Percentiles rank a stretch among this genome's conserved stretches.
These are phyloP conservation scores for Diloba caeruleocephala DNA, from an alignment of 2,888 invertebrate genomes.

Conservation along the genomic window DNA sequence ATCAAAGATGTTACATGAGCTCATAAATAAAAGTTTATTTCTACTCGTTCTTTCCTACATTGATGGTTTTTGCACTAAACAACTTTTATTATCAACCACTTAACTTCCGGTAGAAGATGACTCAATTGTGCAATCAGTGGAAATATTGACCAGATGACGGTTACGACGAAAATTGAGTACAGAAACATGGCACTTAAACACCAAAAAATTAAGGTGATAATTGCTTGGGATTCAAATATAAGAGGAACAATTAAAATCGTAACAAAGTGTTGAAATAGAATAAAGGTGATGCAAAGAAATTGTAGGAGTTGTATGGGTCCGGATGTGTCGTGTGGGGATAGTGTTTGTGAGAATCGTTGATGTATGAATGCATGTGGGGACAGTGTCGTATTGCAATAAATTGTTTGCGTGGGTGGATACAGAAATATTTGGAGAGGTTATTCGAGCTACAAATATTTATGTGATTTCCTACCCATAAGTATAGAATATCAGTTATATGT, in stretches of 20 bases:
- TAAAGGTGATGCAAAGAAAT: conserved; percentile 52
- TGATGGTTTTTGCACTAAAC: conserved; percentile 9
- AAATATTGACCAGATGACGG: conserved; percentile 35
- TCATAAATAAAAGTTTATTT: conserved; percentile 8
- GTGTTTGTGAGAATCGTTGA: conserved; percentile 72
- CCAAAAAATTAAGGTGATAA: not conserved
- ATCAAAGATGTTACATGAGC: not conserved
- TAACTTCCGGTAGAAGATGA: conserved; percentile 42
- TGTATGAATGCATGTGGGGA: conserved; percentile 81
- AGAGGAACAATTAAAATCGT: conserved; percentile 34
- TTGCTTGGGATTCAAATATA: conserved; percentile 11
- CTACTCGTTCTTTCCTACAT: conserved; percentile 1
- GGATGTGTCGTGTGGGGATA: conserved; percentile 78
- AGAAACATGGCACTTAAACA: not conserved
- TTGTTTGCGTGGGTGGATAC: conserved; percentile 78
- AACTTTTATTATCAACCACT: conserved; percentile 28
- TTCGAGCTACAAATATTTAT: not conserved
- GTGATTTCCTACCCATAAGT: not conserved
- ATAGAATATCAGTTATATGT: too few relatives aligned
- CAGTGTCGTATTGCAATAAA: conserved; percentile 86
- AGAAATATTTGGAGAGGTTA: conserved; percentile 53
- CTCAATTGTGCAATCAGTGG: conserved; percentile 51
- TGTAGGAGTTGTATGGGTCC: conserved; percentile 66
- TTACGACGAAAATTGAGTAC: not conserved
- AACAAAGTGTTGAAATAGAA: conserved; percentile 47